These are phyloP conservation scores for Aphidius gifuensis DNA, from an alignment of 1,140 invertebrate species.

Conservation along the genomic window DNA sequence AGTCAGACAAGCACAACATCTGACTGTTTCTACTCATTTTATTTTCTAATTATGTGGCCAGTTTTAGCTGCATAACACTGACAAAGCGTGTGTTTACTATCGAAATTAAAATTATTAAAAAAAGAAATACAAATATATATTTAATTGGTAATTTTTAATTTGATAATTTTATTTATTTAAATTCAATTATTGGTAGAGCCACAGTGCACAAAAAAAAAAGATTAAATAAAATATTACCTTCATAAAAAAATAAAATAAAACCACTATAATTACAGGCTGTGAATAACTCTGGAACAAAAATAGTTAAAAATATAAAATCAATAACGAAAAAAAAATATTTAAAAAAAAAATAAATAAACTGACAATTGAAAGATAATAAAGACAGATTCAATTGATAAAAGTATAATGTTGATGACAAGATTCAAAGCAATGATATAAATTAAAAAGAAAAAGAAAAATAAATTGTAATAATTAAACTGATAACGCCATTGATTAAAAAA, in stretches of 20 bases:
- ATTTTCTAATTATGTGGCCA: too few relatives aligned
- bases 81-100: too few relatives aligned
- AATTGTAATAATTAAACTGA: not conserved
- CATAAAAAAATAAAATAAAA: constrained; percentile 17
- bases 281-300: constrained; percentile 29
- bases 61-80: too few relatives aligned
- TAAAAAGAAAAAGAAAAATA: not conserved
- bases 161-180: too few relatives aligned
- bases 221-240: not conserved
- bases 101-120: too few relatives aligned
- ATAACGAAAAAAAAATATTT: not conserved
- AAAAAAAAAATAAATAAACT: not conserved
- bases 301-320: constrained; percentile 1
- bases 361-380: not conserved
- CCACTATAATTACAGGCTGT: constrained; percentile 30
- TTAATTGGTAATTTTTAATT: too few relatives aligned
- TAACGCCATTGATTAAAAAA: too few relatives aligned
- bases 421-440: not conserved
- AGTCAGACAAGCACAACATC: too few relatives aligned
- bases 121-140: too few relatives aligned
- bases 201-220: too few relatives aligned
- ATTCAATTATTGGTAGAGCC: too few relatives aligned
- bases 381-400: constrained; percentile 1
- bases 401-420: not conserved
- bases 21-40: too few relatives aligned